These are phyloP conservation scores for Octopus bimaculoides DNA, from an alignment of 1,140 invertebrate species.

Conservation along the genomic window DNA sequence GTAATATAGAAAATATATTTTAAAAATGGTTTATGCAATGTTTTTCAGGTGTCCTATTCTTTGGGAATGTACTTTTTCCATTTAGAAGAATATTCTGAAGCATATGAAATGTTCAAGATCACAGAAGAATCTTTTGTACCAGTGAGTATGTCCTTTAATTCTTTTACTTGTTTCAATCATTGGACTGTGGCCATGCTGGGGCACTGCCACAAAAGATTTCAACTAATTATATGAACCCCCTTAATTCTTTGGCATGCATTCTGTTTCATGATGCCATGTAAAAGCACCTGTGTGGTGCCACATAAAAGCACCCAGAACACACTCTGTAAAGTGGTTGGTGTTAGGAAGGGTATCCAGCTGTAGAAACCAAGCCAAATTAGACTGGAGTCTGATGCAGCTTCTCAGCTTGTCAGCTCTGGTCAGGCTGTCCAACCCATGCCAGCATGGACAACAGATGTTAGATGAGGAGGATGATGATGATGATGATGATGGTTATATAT, in stretches of 20 bases:
- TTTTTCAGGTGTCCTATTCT: constrained; percentile 42
- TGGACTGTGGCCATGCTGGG: neutral
- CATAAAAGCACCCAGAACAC: constrained; percentile 25
- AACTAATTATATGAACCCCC: neutral
- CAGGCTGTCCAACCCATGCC: no score
- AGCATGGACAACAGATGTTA: no score
- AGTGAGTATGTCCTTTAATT: neutral
- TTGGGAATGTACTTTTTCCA: constrained; percentile 40
- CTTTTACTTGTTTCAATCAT: neutral
- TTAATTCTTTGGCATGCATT: neutral
- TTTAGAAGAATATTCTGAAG: constrained; percentile 39
- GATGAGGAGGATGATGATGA: no score
- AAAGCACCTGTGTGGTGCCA: constrained; percentile 28
- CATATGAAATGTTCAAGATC: constrained; percentile 27
- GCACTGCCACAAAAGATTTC: neutral
- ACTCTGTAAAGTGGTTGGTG: neutral
- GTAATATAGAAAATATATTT: no score
- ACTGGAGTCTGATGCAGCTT: no score
- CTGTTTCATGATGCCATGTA: constrained; percentile 22
- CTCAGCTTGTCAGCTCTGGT: no score
- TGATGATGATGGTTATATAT: no score
- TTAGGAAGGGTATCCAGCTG: no score
- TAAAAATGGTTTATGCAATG: neutral
- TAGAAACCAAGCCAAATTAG: no score
- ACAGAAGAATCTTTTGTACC: neutral